Percentiles rank a stretch among this genome's conserved stretches.
These are phyloP conservation scores for Spilosoma lubricipeda DNA, from an alignment of 2,888 invertebrate species.

Conservation along the genomic window DNA sequence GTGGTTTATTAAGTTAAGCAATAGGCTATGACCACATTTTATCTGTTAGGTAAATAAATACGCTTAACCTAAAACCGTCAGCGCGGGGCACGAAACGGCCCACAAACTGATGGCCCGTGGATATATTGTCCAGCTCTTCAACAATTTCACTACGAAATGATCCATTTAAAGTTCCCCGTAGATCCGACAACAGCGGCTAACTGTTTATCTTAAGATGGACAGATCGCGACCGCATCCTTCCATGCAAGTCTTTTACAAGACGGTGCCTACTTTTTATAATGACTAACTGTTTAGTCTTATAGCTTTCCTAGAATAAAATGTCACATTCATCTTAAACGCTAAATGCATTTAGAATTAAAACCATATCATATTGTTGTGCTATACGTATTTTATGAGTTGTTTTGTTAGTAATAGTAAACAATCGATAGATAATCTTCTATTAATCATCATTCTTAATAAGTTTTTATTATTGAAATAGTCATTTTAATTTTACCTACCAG, in stretches of 20 bases:
- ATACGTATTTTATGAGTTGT: not conserved
- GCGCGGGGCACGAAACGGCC: constrained; percentile 61
- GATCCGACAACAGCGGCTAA: constrained; percentile 51
- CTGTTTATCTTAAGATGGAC: constrained; percentile 53
- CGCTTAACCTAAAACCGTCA: constrained; percentile 77
- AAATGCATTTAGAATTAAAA: not conserved
- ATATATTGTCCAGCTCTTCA: constrained; percentile 52
- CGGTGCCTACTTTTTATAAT: constrained; percentile 43
- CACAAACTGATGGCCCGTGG: constrained; percentile 59
- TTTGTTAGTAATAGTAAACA: not conserved
- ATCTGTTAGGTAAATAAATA: constrained; percentile 78
- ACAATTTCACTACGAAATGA: constrained; percentile 57
- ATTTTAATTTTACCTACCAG: too few relatives aligned
- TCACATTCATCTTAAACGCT: not conserved
- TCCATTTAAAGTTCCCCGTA: constrained; percentile 44
- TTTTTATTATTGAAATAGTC: too few relatives aligned
- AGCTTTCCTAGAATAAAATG: constrained; percentile 17
- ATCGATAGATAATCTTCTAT: not conserved
- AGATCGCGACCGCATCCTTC: constrained; percentile 49
- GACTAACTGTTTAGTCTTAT: constrained; percentile 25
- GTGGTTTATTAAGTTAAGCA: constrained; percentile 62
- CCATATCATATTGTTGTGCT: not conserved
- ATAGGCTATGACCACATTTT: constrained; percentile 65
- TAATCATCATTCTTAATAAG: not conserved
- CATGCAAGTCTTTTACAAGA: constrained; percentile 49